phyloP scores from a whole-genome alignment of 2,113 vertebrate species.

The Odobenus rosmarus region DNA sequence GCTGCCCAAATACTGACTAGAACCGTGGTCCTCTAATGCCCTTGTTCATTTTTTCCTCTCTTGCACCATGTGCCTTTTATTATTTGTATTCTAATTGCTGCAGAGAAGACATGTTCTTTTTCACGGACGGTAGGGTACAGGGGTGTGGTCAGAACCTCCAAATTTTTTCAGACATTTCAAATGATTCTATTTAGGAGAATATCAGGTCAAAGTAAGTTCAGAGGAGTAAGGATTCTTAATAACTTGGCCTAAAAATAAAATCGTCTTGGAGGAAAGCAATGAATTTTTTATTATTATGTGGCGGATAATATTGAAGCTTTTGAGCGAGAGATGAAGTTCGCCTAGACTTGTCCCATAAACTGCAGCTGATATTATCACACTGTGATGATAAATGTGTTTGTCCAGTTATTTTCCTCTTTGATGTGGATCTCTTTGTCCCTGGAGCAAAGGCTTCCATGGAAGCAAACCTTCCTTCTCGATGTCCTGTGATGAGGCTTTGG shows the following conservation, averaged over 20 bases:
- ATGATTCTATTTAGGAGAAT: background rate
- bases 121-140: background rate
- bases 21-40: background rate
- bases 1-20: background rate
- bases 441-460: background rate
- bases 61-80: background rate
- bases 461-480: background rate
- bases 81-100: background rate
- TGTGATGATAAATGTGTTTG: constrained; percentile 15
- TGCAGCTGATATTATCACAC: background rate
- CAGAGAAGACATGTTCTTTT: background rate
- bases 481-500: background rate
- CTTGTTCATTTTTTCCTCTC: background rate
- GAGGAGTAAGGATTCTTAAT: constrained; percentile 9
- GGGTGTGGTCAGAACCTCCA: background rate
- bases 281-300: background rate
- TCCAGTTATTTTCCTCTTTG: background rate
- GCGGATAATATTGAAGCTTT: background rate
- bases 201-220: background rate
- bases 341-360: background rate
- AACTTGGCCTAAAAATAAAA: constrained; percentile 8
- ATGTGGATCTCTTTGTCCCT: background rate
- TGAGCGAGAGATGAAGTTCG: background rate
- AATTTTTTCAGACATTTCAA: constrained; percentile 40
- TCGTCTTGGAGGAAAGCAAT: background rate